Base-by-base conservation (phyloP, 2,113 vertebrate genomes). In the Ailuropoda melanoleuca region DNA sequence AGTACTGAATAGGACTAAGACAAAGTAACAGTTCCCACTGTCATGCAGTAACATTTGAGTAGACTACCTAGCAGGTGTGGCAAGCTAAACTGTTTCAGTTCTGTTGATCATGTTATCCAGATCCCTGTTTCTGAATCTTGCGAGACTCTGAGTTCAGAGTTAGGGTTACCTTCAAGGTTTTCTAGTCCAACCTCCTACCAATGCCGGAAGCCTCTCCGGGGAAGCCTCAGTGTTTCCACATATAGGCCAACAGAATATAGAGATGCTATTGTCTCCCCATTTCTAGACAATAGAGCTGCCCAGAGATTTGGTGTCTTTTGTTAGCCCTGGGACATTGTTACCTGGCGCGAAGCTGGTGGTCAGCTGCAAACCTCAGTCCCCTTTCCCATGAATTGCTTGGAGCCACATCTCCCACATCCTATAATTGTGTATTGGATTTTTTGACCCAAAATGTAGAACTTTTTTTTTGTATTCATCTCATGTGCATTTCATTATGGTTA, bases 401-500 rank as follows among this genome's bases (percentile, higher is more conserved):
- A 90, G 53, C 31, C 50, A 43, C 21, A 19, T 53, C 46, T 62
- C 19, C 68, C 19, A 43, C 29, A 85, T 50, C 77, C 43, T 77
- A 10, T 84, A 37, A 75, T 90, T 85, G 53, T 18, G 11, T 62
- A 31, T 58, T 94, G 34, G 21, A 60, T 43, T 46, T 90, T 90
- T 66, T 95, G 29, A 87, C 53, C 39, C 5, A 9, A 84, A 85
- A 56, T 80, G 4, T 55, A 50, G 66, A 37, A 83, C n/a, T 62
- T 46, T 77, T 23, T 74, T 64, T 82, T 60, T 93, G 14, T 34
- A 58, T 81, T 37, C 64, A n/a, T 80, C 34, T 55, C 11, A 34
- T 92, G 96, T 90, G 55, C 60, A 21, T 94, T 97, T 97, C 43
- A 39, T 77, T 50, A 56, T 46, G 15, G 13, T 75, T 90, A 90